phyloP scores from a whole-genome alignment of 1,140 invertebrate species.

The Ips typographus region DNA sequence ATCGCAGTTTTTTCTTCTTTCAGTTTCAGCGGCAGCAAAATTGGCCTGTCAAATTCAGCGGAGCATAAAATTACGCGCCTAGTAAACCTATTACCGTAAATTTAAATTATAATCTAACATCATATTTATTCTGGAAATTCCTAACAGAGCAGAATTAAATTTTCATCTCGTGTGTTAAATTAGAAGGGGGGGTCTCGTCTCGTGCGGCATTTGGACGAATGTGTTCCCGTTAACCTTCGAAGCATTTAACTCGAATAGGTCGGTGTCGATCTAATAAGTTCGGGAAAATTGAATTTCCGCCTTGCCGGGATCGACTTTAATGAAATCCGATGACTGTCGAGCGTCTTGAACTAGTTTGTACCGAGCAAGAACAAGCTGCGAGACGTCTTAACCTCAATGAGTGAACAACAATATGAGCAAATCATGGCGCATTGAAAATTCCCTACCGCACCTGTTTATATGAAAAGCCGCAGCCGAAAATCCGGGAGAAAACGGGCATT shows the following conservation, averaged over 20 bases:
- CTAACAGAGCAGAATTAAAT: slow-evolving; percentile 2
- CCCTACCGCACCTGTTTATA: background rate
- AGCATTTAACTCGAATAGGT: slow-evolving; percentile 4
- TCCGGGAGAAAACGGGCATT: slow-evolving; percentile 1
- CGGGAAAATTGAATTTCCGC: background rate
- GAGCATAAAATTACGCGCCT: slow-evolving; percentile 1
- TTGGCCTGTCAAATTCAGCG: slow-evolving; percentile 4
- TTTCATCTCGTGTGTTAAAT: slow-evolving; percentile 6
- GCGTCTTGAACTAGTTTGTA: too few relatives aligned
- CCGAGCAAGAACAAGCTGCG: too few relatives aligned
- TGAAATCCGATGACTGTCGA: background rate
- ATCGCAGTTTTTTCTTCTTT: background rate
- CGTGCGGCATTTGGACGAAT: background rate
- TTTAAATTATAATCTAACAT: slow-evolving; percentile 1
- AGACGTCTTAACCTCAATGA: too few relatives aligned
- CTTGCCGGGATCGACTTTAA: background rate
- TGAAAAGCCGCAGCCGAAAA: background rate
- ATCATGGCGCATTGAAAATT: too few relatives aligned
- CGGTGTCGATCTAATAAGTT: slow-evolving; percentile 6
- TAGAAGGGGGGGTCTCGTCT: background rate
- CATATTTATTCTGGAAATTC: background rate
- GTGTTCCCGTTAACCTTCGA: slow-evolving; percentile 2
- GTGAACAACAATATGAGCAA: too few relatives aligned
- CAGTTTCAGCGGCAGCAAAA: background rate
- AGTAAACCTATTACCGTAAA: slow-evolving; percentile 5